Base-by-base conservation (phyloP, 2,888 invertebrate genomes). In the Euphydryas editha region DNA sequence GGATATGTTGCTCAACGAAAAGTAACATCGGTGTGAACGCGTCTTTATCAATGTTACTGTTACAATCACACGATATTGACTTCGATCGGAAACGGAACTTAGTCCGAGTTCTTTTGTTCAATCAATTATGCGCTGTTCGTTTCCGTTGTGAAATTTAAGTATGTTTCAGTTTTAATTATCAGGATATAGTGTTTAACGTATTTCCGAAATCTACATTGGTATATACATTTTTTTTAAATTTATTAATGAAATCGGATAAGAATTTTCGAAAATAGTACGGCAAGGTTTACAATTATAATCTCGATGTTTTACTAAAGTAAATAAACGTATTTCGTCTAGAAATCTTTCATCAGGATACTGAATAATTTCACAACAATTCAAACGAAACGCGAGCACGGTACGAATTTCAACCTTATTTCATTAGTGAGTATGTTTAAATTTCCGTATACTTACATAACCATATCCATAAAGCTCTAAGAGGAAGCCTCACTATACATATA, bases 401-500 rank as follows among this genome's bases (percentile, higher is more conserved):
- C 82, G 81, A 86, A 83, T 84, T 80, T 81, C 76, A 82, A 84
- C 80, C 85, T 87, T 86, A 83, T 75, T 60, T 62, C 74, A 76
- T 82, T 84, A 89, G 83, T 89, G 91, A 91, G 90, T 90, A 90
- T 88, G 90, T 86, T 87, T 83, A 85, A 82, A 82, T 87, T 87
- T 84, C 87, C 90, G 90, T 90, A 90, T 90, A 90, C 90, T 87
- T 88, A 78, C 74, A 85, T 84, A 86, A 87, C 86, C 90, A 87
- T 87, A 85, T 87, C 83, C 87, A 87, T 89, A 90, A 88, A 89
- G 88, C 90, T 90, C 87, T 90, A 88, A 85, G 86, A 90, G 90
- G 92, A 92, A 92, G 91, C 92, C 90, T 92, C 90, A 78, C 90
- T 90, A 89, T 89, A 91, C 86, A 88, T 84, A 87, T 60, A 66